Base-by-base conservation (phyloP, 2,797 vertebrate genomes). In the Ctenosaura bakeri region DNA sequence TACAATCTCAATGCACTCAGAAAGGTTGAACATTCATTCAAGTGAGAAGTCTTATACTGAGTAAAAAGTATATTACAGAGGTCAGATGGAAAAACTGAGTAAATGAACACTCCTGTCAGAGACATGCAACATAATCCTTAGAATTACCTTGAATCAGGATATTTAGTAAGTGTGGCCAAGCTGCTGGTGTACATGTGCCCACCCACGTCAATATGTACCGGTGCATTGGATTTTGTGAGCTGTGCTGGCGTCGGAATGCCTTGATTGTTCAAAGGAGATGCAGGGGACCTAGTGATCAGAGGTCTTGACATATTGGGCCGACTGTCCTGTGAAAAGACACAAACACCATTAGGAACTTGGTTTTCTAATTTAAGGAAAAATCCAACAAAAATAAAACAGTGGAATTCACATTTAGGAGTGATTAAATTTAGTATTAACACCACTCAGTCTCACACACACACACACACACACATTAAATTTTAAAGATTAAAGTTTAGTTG, bases 111-210 rank as follows among this genome's bases (percentile, higher is more conserved):
- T 94, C 54, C 89, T 94, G 93, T 92, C 91, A 81, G 83, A 95
- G 90, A 93, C 94, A 97, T 95, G 93, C 90, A 96, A 94, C 91
- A 94, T 52, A 94, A 94, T 94, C 90, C 91, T 89, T 90, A 94
- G 89, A 93, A 92, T 98, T 98, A 99, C 99, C 99, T 98, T 94
- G 98, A 99, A 95, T 99, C 99, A 0, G 99, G 98, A 95, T 98
- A 99, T 97, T 99, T 99, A 93, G 99, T 99, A 96, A 99, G 97
- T 77, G 99, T 99, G 92, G 99, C 99, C 98, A 99, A 97, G 96
- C 99, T 99, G 98, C 99, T 99, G 98, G 99, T 99, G 93, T 99
- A 99, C 99, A 99, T 99, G 97, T 99, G 99, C 91, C 99, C 99
- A 89, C 99, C 99, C 96, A 99, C 99, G n/a, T 99, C 99, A 89